Conservation (phyloP, 2,888 invertebrate species). For the Agrilus biguttatus region DNA sequence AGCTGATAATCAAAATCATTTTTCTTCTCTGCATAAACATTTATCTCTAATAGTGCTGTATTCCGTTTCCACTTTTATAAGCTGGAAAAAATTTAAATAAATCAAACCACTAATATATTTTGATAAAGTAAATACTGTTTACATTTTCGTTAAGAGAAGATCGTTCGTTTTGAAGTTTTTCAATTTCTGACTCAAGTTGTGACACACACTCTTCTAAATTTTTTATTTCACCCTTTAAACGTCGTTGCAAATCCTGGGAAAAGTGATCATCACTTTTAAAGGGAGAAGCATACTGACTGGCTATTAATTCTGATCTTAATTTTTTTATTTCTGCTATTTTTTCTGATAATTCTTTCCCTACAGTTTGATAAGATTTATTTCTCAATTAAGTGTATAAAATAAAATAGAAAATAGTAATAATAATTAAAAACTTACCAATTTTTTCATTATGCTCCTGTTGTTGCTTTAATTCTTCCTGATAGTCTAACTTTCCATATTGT, state of each 20-base stretch:
- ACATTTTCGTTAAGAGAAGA: conserved; percentile 33
- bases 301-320: conserved; percentile 23
- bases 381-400: neutral
- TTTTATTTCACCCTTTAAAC: conserved; percentile 35
- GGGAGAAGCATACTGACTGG: conserved; percentile 19
- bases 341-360: conserved; percentile 26
- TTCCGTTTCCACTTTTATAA: conserved; percentile 27
- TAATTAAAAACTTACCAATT: conserved; percentile 28
- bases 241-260: conserved; percentile 17
- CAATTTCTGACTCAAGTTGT: conserved; percentile 36
- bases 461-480: conserved; percentile 43
- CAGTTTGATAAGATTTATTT: conserved; percentile 3
- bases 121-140: conserved; percentile 2
- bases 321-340: conserved; percentile 27
- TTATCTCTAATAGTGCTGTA: conserved; percentile 20
- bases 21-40: conserved; percentile 8
- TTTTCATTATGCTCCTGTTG: conserved; percentile 39
- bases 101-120: no score
- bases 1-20: conserved; percentile 6
- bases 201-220: conserved; percentile 38
- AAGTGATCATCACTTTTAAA: conserved; percentile 23
- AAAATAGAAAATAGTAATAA: neutral
- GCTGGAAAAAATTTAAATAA: conserved; percentile 23
- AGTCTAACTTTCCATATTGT: conserved; percentile 44
- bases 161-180: conserved; percentile 37